Base-by-base conservation (phyloP, 2,113 vertebrate genomes). In the Oncorhynchus nerka region DNA sequence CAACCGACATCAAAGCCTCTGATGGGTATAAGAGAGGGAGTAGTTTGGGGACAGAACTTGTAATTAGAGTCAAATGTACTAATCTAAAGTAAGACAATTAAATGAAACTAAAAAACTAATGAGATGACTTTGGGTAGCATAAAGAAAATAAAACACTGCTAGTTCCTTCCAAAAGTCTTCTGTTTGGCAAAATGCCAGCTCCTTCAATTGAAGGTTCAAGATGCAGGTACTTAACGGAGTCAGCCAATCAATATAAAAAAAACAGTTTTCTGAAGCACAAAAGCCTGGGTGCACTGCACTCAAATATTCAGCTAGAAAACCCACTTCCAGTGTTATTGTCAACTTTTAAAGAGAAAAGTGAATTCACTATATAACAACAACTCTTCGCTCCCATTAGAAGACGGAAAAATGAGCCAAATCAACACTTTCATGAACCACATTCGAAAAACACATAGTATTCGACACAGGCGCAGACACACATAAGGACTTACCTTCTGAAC, bases 401-500 rank as follows among this genome's bases (percentile, higher is more conserved):
- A 75, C 69, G 75, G 74, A 59, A 70, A 48, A 84, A 79, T 45
- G 39, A 45, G 39, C 9, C 2, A 45, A 45, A 45, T 45, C 9
- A 45, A 76, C 67, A 67, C 75, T 76, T 80, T 49, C 70, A 72
- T 24, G 57, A 26, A 32, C 16, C 51, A 51, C 49, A 24, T 55
- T 55, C 0, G 1, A 22, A 24, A 8, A 32, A 6, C 19, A 55
- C 51, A 55, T 45, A 45, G 39, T 45, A 45, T 45, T 45, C 70
- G 28, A 34, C 51, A 57, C 55, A 57, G 0, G 20, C 55, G 19
- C 51, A 61, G 2, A 9, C n/a, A 62, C 59, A 62, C 59, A 34
- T 62, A 82, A 77, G 81, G 83, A 88, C 91, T 87, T 86, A 94
- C 93, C 93, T 91, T 93, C 83, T 74, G 91, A 90, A 77, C 66